phyloP scores from a whole-genome alignment of 2,888 invertebrate genomes.

The Endotricha flammealis region DNA sequence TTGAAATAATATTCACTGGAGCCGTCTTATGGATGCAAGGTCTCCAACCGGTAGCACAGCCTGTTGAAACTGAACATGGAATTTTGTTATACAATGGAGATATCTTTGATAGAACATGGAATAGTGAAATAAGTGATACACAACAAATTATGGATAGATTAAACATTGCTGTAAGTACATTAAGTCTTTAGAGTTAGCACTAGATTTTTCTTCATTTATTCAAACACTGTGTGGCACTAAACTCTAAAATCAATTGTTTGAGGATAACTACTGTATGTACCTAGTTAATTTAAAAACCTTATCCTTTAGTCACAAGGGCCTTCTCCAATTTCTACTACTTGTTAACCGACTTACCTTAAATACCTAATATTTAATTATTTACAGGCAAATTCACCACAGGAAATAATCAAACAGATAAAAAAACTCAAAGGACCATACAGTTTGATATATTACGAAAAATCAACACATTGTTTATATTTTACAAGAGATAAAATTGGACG shows the following conservation, averaged over 20 bases:
- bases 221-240: too few species aligned
- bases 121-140: constrained; percentile 69
- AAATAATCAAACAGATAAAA: constrained; percentile 69
- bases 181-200: too few species aligned
- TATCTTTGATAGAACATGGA: constrained; percentile 80
- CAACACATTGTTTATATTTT: constrained; percentile 82
- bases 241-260: too few species aligned
- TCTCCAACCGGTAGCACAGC: constrained; percentile 79
- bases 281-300: too few species aligned
- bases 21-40: constrained; percentile 94
- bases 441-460: constrained; percentile 85
- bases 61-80: constrained; percentile 79
- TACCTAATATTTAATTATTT: constrained; percentile 2
- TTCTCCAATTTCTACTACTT: too few species aligned
- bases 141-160: constrained; percentile 62
- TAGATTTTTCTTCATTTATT: too few species aligned
- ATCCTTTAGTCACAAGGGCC: too few species aligned
- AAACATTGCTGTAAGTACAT: constrained; percentile 24
- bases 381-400: constrained; percentile 23
- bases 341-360: too few species aligned
- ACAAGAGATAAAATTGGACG: constrained; percentile 91
- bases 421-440: constrained; percentile 89
- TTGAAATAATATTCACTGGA: constrained; percentile 59
- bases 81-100: constrained; percentile 94
- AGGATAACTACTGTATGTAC: too few species aligned